Evolutionary conservation across 1,140 invertebrate species (phyloP).

Genomic region (Conus betulinus): DNA sequence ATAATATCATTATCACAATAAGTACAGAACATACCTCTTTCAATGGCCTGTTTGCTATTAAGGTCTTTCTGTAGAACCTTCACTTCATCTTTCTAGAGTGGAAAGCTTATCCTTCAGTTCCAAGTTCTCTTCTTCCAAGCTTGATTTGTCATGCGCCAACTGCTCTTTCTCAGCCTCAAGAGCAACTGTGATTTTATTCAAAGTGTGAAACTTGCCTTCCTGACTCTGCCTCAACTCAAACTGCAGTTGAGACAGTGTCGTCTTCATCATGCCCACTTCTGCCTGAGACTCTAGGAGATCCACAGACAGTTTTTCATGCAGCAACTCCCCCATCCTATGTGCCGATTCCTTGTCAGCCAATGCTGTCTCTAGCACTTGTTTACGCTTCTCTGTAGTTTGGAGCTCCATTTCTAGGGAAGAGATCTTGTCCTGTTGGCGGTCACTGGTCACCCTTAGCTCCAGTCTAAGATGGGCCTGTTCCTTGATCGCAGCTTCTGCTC

Average conservation of each 20-base stretch:
- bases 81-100: neutral
- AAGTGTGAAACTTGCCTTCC: conserved; percentile 12
- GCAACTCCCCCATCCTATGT: conserved; percentile 17
- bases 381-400: conserved; percentile 33
- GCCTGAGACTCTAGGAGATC: conserved; percentile 38
- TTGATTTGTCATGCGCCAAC: conserved; percentile 14
- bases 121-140: conserved; percentile 29
- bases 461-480: conserved; percentile 26
- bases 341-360: conserved; percentile 38
- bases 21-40: neutral
- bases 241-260: conserved; percentile 16
- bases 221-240: conserved; percentile 14
- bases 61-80: conserved; percentile 14
- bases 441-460: conserved; percentile 29
- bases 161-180: conserved; percentile 35
- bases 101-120: conserved; percentile 33
- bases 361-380: conserved; percentile 13
- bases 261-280: conserved; percentile 24
- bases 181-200: conserved; percentile 10
- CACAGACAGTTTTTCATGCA: conserved; percentile 35
- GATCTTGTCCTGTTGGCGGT: conserved; percentile 13
- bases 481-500: conserved; percentile 25
- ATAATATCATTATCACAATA: neutral
- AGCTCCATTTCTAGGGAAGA: conserved; percentile 31
- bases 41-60: neutral